These are phyloP conservation scores for Hylaeus anthracinus DNA, from an alignment of 1,140 invertebrate species.

Conservation along the genomic window DNA sequence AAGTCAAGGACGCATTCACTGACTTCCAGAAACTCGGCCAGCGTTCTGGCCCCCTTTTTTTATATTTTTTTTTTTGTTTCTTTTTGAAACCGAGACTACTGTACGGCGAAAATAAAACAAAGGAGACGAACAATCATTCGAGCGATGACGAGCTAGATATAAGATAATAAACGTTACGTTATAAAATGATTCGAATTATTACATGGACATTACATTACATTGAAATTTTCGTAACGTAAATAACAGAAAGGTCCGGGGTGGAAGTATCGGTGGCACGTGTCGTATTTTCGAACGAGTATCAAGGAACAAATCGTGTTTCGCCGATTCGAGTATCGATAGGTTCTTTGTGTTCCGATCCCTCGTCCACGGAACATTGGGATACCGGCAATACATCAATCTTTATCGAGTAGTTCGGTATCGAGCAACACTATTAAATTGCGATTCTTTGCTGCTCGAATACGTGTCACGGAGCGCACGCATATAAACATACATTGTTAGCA, in stretches of 20 bases:
- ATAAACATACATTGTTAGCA: background rate
- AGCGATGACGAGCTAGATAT: background rate
- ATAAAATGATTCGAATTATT: too few species aligned
- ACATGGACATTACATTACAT: too few species aligned
- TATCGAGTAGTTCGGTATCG: slow-evolving; percentile 46
- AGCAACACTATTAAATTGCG: slow-evolving; percentile 50
- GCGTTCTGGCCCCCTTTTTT: background rate
- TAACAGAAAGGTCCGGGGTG: background rate
- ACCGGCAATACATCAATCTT: slow-evolving; percentile 49
- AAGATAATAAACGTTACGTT: too few species aligned
- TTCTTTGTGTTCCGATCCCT: slow-evolving; percentile 31
- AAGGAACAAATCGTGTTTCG: slow-evolving; percentile 25
- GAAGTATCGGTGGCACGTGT: background rate
- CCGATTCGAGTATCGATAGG: background rate
- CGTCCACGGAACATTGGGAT: slow-evolving; percentile 22
- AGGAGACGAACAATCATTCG: background rate
- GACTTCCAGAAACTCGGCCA: slow-evolving; percentile 65
- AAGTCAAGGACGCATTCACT: slow-evolving; percentile 70
- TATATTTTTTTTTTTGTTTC: background rate
- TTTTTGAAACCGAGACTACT: background rate
- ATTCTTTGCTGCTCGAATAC: slow-evolving; percentile 24
- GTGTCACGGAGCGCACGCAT: background rate
- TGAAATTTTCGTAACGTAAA: background rate
- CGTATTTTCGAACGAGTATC: background rate
- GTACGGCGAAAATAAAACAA: background rate